Percentiles rank a stretch among this genome's conserved stretches.
phyloP scores from a whole-genome alignment of 2,113 vertebrate genomes.

The Melanocharis versteri region DNA sequence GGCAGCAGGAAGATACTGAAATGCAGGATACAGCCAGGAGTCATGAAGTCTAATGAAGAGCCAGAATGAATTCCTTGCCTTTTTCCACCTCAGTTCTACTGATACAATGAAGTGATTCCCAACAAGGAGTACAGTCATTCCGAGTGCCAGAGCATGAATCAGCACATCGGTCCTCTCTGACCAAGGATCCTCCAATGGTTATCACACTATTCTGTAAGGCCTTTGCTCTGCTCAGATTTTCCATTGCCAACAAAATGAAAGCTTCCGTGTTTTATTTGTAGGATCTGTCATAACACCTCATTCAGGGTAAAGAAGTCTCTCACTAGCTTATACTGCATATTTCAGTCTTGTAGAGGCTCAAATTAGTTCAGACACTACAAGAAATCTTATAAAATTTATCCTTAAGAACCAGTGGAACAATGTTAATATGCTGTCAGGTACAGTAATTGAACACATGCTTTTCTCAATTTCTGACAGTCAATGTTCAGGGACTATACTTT shows the following conservation, averaged over 20 bases:
- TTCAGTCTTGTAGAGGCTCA: not conserved
- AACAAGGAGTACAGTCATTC: not conserved
- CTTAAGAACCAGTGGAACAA: not conserved
- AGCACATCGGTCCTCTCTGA: conserved; percentile 12
- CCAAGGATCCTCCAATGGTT: not conserved
- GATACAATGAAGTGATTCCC: conserved; percentile 57
- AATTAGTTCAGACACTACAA: not conserved
- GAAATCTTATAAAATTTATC: not conserved
- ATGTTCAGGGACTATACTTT: not conserved
- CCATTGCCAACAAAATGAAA: conserved; percentile 17
- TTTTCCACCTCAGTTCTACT: conserved; percentile 29
- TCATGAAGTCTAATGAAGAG: conserved; percentile 56
- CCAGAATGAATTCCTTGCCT: conserved; percentile 41
- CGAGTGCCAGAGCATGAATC: conserved; percentile 36
- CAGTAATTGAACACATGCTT: not conserved
- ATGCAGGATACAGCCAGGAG: conserved; percentile 36
- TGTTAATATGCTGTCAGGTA: not conserved
- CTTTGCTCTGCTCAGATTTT: conserved; percentile 31
- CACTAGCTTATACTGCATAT: not conserved
- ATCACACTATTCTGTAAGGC: not conserved
- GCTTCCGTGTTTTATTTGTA: not conserved
- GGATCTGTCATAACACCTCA: conserved; percentile 51
- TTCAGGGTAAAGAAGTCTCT: not conserved
- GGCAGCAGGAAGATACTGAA: conserved; percentile 16
- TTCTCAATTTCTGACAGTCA: not conserved